These are phyloP conservation scores for Hemicentrotus pulcherrimus DNA, from an alignment of 35 echinoderm and acorn worm species.

Conservation along the genomic window DNA sequence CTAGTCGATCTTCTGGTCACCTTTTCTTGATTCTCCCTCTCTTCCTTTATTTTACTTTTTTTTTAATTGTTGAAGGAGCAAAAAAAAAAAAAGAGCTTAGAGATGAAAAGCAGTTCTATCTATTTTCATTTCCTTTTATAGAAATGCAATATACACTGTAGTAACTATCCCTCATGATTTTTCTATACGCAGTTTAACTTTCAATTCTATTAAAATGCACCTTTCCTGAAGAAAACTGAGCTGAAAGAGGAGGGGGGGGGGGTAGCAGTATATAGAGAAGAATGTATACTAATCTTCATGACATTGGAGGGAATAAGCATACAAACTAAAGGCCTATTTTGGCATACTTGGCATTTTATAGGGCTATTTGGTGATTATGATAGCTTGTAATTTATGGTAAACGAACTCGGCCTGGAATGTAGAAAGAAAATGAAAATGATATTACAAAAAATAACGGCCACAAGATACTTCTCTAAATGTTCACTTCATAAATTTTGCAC, in stretches of 20 bases:
- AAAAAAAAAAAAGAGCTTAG: no score
- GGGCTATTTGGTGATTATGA: neutral
- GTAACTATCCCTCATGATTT: no score
- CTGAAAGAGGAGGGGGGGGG: no score
- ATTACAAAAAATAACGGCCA: neutral
- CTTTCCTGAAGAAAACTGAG: no score
- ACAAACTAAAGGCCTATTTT: neutral
- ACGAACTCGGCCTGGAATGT: neutral
- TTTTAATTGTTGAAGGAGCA: neutral
- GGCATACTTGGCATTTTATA: neutral
- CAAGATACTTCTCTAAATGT: neutral
- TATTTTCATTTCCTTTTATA: no score
- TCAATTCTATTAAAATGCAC: no score
- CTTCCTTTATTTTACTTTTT: neutral
- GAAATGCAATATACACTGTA: no score
- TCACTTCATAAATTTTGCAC: neutral
- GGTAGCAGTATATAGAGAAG: neutral
- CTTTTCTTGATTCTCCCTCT: neutral
- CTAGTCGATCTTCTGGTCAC: neutral
- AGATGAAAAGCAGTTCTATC: no score
- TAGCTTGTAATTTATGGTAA: conserved; percentile 2
- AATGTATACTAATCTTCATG: neutral
- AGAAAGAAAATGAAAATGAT: neutral
- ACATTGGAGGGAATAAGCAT: neutral
- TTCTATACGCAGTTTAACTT: no score